Conservation (phyloP, 1,140 invertebrate species). For the Achroia grisella region DNA sequence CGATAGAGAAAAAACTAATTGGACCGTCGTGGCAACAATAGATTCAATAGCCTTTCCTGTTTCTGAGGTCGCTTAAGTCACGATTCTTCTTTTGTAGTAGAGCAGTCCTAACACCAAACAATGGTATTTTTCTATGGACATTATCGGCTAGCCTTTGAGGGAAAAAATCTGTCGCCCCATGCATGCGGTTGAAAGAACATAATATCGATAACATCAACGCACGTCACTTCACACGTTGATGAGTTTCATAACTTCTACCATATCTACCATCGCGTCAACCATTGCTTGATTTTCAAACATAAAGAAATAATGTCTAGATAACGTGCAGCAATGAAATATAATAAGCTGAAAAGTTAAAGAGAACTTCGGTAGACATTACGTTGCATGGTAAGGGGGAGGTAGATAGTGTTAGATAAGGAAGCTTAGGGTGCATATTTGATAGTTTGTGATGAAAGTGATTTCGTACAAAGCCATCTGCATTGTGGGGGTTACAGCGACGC, state of each 20-base stretch:
- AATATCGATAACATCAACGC: constrained; percentile 48
- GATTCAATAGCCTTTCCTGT: too few species aligned
- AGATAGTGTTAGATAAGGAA: constrained; percentile 39
- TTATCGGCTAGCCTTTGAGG: constrained; percentile 13
- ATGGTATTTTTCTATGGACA: constrained; percentile 6
- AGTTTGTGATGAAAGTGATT: constrained; percentile 42
- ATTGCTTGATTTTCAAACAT: neutral
- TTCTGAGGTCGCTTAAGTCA: neutral
- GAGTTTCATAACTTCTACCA: neutral
- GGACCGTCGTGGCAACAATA: too few species aligned
- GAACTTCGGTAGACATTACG: neutral
- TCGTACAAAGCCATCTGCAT: constrained; percentile 26
- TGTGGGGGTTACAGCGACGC: neutral
- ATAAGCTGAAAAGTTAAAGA: too few species aligned
- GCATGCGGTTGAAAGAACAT: constrained; percentile 21
- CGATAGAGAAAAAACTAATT: too few species aligned
- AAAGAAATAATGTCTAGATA: neutral
- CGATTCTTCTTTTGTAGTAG: neutral
- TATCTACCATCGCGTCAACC: neutral
- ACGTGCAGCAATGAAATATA: constrained; percentile 10
- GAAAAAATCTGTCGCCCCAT: constrained; percentile 13
- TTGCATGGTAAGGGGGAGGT: constrained; percentile 13
- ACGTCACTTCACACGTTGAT: constrained; percentile 8
- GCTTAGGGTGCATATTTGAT: constrained; percentile 61
- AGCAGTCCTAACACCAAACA: constrained; percentile 1